phyloP scores from a whole-genome alignment of 2,113 vertebrate species.

The Actenoides lindsayi region DNA sequence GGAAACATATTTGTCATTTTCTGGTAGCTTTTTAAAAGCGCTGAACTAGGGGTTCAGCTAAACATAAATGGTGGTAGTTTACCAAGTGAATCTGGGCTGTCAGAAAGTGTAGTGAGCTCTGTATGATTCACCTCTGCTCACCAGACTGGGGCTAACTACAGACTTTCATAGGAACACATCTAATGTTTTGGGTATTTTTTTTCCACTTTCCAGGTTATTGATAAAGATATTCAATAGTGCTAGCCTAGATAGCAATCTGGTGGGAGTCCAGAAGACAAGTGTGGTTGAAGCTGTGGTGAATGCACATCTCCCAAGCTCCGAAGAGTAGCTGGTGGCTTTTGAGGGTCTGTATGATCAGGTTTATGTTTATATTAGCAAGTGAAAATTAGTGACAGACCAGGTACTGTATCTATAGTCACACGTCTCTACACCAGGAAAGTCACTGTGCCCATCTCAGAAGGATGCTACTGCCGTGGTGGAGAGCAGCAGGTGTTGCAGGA shows the following conservation, averaged over 20 bases:
- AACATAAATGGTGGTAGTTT: background rate
- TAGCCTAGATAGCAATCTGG: background rate
- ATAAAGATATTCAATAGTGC: fast-evolving
- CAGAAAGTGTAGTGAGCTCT: background rate
- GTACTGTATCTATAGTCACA: background rate
- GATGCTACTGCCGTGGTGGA: background rate
- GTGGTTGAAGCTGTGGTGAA: background rate
- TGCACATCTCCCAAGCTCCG: background rate
- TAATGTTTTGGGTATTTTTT: background rate
- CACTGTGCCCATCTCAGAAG: fast-evolving
- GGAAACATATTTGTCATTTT: background rate
- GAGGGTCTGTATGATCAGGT: background rate
- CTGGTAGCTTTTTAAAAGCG: background rate
- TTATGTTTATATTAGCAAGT: background rate
- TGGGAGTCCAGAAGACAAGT: fast-evolving
- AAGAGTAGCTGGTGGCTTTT: background rate
- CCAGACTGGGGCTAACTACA: background rate
- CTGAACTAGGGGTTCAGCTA: background rate
- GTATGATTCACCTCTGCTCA: fast-evolving
- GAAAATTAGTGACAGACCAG: background rate
- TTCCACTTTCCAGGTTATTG: background rate
- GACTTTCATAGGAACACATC: background rate
- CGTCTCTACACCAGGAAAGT: background rate
- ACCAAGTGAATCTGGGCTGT: background rate
- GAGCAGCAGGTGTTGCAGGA: background rate